Percentiles rank a stretch among this genome's conserved stretches.
These are phyloP conservation scores for Sminthurinus aureus DNA, from an alignment of 2,888 invertebrate genomes.

Conservation along the genomic window DNA sequence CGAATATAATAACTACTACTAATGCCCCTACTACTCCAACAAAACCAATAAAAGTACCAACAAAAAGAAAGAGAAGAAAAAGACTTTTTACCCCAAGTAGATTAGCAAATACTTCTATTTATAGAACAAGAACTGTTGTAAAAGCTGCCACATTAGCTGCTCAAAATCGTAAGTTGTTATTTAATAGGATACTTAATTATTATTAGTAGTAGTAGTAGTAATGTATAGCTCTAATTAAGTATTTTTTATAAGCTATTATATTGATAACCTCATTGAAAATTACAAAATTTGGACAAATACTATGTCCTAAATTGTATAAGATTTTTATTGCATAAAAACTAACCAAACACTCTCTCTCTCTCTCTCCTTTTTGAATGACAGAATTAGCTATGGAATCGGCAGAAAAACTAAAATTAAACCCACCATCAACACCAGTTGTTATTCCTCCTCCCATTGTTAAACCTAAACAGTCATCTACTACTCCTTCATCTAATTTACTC, in stretches of 20 bases:
- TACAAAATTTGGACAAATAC: neutral
- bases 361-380: too few relatives aligned
- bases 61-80: slow-evolving; percentile 35
- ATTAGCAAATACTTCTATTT: slow-evolving; percentile 49
- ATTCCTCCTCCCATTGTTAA: neutral
- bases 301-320: too few relatives aligned
- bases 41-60: slow-evolving; percentile 24
- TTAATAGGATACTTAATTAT: neutral
- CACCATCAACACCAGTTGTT: neutral
- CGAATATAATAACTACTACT: slow-evolving; percentile 5
- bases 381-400: slow-evolving; percentile 36
- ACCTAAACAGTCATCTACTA: neutral
- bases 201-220: neutral
- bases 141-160: slow-evolving; percentile 56
- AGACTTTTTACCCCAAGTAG: slow-evolving; percentile 41
- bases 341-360: too few relatives aligned
- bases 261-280: too few relatives aligned
- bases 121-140: slow-evolving; percentile 56
- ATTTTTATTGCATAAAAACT: too few relatives aligned
- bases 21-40: neutral
- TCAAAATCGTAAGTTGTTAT: slow-evolving; percentile 49
- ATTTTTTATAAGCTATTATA: too few relatives aligned
- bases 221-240: too few relatives aligned
- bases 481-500: neutral
- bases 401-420: slow-evolving; percentile 25